Evolutionary conservation across 2,113 vertebrate genomes (phyloP), one percentile per base, ranked within the genome.

Genomic region (Marcusenius ussheri): DNA sequence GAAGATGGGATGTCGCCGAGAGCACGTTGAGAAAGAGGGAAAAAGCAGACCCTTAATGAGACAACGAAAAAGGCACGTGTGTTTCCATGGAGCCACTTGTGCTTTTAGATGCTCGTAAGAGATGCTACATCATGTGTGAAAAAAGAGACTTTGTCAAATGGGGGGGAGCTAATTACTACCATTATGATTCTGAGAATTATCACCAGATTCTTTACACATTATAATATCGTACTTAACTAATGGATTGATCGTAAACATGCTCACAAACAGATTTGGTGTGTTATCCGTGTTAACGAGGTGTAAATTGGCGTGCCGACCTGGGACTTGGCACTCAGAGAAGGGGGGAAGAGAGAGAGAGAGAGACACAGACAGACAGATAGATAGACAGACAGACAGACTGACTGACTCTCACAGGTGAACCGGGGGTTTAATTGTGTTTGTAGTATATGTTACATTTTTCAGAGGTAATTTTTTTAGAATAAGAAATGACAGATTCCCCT

Each of bases 201-300:
- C 88, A 90, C 45, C 39, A 27, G 42, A 58, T 83, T 88, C 42
- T n/a, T 27, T 51, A 11, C 87, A 35, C 87, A 62, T 84, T 50
- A 83, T 53, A 86, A 85, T 89, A 50, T 83, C 70, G 53, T 47
- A 80, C 80, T 90, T 70, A 89, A 77, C 80, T 90, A 90, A 90
- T 89, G 87, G 86, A 80, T n/a, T 62, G 27, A 6, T 56, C 21
- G 85, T 85, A 86, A 89, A 50, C 77, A 53, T 13, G 39, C 56
- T 35, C 51, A 62, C 31, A 83, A 21, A 35, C 66, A 53, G n/a
- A 39, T 39, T 58, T 56, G 47, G 49, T 53, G 77, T 53, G 27
- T 77, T 31, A 31, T 51, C 5, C 19, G 24, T 47, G 31, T 87
- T 47, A 88, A 47, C 45, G 51, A 88, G 50, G 49, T 62, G 51